Base-by-base conservation (phyloP, 2,888 invertebrate species). In the Podotricha telesiphe region DNA sequence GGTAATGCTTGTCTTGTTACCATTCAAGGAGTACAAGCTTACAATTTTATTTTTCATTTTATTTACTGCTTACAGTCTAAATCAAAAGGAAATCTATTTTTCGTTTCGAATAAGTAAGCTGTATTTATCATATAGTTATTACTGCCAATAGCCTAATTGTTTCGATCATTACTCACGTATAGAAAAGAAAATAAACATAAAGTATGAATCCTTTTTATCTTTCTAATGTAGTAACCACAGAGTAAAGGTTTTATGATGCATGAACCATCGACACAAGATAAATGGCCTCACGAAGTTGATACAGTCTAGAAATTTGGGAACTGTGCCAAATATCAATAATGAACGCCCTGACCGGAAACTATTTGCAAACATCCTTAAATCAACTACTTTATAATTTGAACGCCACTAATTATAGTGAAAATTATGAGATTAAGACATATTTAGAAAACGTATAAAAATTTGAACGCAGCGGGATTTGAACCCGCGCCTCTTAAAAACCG, bases 271-370 rank as follows among this genome's bases (percentile, higher is more conserved):
- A 72, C 72, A 70, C 63, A 72, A 72, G 72, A 72, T 72, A 68
- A 72, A 72, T 72, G 68, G 68, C 66, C 62, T 37, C 62, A 65
- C 62, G 62, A 64, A 28, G 61, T 61, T 70, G 45, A 64, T 70
- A 66, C 58, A 56, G 66, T 66, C 65, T 50, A 37, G 15, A 63
- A 53, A 68, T 70, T 73, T 62, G 71, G 79, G 79, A 75, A 65
- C 51, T 22, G 51, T 71, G 79, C 79, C 79, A 79, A 75, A 75
- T 76, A 76, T 75, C 74, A 76, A 77, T 77, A 77, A 77, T 73
- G 70, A 73, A 70, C 34, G 37, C 63, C 22, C 47, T 72, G 69
- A 70, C 70, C 70, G 76, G 78, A 78, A 75, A 78, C 76, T 76
- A 77, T 78, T 78, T 75, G 73, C 67, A 66, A 74, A 75, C 70